Evolutionary conservation across 1,140 invertebrate genomes (phyloP), one percentile per base, ranked within the genome.

Genomic region (Solenopsis fugax): DNA sequence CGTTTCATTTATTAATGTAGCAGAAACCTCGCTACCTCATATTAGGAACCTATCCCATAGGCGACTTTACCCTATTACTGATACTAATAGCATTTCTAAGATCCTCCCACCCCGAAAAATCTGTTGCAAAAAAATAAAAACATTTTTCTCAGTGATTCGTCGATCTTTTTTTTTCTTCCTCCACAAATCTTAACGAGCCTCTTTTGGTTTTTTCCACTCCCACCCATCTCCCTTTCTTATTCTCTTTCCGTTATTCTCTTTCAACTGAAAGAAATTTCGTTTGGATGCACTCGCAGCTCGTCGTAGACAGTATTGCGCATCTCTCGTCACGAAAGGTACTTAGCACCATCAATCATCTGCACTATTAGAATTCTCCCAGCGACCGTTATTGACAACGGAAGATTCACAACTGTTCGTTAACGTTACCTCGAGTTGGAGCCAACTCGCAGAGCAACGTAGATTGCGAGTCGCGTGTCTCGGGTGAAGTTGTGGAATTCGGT

Each of bases 361-460:
- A 54, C 29, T 72, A 52, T 54, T n/a, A 52, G 69, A 21, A 72
- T 52, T 37, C 50, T 73, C 12, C 12, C 71, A 13, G 18, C 18
- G 12, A 73, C 50, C 71, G 50, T 73, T 73, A 73, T 73, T 37
- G 18, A 56, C 6, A 73, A 73, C 50, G 29, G 50, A 73, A 73
- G 50, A 73, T 56, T 73, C 16, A 24, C 18, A 24, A 52, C 24
- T 34, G 24, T 72, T 50, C n/a, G 37, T 45, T 67, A 67, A 67
- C 65, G 65, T 45, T 67, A 34, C 29, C 50, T 73, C 18, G 29
- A 16, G 12, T 54, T 10, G 50, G 48, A 24, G 69, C 48, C 24
- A 10, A 64, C 29, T 34, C 60, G 58, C 58, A 29, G 29, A 29
- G 29, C 29, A 29, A 29, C 48, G 73, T 52, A 41, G 69, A 75